Evolutionary conservation across 2,888 invertebrate genomes (phyloP), one percentile per base, ranked within the genome.

Genomic region (Philaethria dido): DNA sequence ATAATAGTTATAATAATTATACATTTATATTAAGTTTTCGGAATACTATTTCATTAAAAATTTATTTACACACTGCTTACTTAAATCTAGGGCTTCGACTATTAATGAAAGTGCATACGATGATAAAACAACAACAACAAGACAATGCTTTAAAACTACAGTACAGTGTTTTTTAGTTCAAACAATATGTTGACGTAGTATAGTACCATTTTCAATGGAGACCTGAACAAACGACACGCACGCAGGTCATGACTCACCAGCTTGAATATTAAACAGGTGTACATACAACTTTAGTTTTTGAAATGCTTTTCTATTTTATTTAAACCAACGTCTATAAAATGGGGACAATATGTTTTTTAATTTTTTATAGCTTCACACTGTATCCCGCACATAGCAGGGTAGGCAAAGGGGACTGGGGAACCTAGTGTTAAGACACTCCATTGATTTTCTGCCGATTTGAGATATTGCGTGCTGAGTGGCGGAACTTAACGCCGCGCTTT

Each of bases 241-340:
- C 57, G 61, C 66, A 42, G 50, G 39, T 55, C 33, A 68, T 76
- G 75, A 75, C 54, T 75, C 76, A 75, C 68, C 25, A 50, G 45
- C 54, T 69, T 61, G 76, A 75, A 75, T 81, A 78, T 75, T 77
- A 77, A 80, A 72, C 80, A 80, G 74, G 71, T 80, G 78, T 71
- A 65, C 72, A 76, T 54, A 76, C 74, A 75, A 65, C 52, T 60
- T 60, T 71, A 70, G 72, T 73, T 64, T 66, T 66, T 63, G 57
- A 62, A 50, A 52, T 47, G 47, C 39, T 50, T 67, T 59, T 63
- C 50, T 50, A 48, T 52, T 36, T 54, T 52, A 16, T 52, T 33
- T 16, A 52, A 29, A 33, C 29, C 22, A 11, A 22, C n/a, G 20
- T 22, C 22, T 11, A 18, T n/a, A 11, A 52, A 52, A 52, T 16